Evolutionary conservation across 2,797 vertebrate species (phyloP).

Genomic region (Lacerta agilis): DNA sequence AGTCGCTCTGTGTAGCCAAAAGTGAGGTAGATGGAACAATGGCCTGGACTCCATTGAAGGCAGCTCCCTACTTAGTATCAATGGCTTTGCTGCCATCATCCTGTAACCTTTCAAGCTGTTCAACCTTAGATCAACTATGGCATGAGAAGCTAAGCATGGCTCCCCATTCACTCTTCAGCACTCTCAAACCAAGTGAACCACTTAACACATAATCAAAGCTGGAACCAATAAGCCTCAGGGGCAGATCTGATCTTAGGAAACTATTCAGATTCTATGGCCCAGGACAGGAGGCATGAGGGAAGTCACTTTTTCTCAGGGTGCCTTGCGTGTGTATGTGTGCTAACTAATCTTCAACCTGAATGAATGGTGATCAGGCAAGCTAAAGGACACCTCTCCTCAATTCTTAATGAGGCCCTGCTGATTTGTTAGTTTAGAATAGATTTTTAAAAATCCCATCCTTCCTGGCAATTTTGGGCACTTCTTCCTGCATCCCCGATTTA

Average conservation of each 20-base stretch:
- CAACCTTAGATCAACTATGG: too few species aligned
- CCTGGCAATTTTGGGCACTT: neutral
- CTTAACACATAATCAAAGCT: neutral
- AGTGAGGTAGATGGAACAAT: too few species aligned
- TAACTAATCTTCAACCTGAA: neutral
- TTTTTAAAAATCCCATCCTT: neutral
- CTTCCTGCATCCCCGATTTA: neutral
- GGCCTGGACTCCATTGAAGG: too few species aligned
- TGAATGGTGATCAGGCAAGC: neutral
- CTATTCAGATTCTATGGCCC: neutral
- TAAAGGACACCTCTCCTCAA: neutral
- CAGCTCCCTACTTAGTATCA: rapidly evolving
- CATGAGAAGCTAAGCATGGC: neutral
- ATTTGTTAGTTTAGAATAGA: neutral
- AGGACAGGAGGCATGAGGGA: neutral
- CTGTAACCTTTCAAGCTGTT: rapidly evolving
- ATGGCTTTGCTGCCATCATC: rapidly evolving
- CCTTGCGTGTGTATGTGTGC: too few species aligned
- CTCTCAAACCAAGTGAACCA: neutral
- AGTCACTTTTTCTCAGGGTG: neutral
- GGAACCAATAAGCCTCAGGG: neutral
- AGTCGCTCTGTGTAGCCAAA: too few species aligned
- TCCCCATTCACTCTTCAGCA: neutral
- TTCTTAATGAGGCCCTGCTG: neutral
- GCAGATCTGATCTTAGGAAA: neutral